Conservation (phyloP, 2,113 vertebrate species). For the Machaerirhynchus nigripectus region DNA sequence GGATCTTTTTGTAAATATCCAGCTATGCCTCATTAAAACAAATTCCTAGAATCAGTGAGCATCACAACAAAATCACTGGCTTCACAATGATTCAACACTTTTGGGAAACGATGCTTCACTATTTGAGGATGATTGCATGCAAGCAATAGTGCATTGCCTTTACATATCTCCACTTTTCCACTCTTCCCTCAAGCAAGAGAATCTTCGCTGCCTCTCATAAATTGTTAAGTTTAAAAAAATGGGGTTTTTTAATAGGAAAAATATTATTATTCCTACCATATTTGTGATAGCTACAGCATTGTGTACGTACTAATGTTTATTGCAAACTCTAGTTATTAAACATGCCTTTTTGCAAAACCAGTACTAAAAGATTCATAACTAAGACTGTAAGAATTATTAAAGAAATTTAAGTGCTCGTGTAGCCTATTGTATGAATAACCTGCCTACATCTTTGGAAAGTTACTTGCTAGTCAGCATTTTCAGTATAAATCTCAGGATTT, state of each 20-base stretch:
- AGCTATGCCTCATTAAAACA: neutral
- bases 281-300: neutral
- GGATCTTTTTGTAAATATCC: neutral
- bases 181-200: neutral
- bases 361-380: neutral
- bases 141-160: neutral
- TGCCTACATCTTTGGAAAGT: neutral
- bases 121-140: neutral
- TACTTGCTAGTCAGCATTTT: neutral
- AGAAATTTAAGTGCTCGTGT: neutral
- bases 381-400: neutral
- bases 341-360: neutral
- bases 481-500: neutral
- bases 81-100: neutral
- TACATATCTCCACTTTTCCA: neutral
- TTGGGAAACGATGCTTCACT: neutral
- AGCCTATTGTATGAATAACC: neutral
- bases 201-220: neutral
- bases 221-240: neutral
- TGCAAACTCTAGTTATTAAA: neutral
- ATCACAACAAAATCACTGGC: neutral
- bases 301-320: neutral
- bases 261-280: neutral
- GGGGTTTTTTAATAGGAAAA: neutral
- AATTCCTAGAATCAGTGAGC: neutral